Conservation (phyloP, 2,797 vertebrate genomes). For the Gambusia yucatana region DNA sequence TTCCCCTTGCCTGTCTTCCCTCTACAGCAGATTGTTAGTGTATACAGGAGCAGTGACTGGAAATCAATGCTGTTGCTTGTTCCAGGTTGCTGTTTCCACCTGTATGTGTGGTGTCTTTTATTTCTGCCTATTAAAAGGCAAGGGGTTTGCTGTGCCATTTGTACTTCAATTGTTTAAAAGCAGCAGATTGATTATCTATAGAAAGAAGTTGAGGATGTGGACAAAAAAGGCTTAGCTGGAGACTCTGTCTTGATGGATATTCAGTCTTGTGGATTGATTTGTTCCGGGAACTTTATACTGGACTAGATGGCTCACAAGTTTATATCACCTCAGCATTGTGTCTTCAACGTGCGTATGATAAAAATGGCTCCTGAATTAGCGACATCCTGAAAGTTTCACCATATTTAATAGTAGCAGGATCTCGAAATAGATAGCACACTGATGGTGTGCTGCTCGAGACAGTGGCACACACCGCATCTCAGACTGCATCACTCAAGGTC, state of each 20-base stretch:
- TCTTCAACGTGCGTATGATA: no score
- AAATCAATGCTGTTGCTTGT: conserved; percentile 68
- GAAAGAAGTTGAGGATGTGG: conserved; percentile 8
- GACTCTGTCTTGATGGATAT: not conserved
- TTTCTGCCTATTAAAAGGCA: conserved; percentile 32
- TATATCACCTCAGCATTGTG: no score
- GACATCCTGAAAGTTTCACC: not conserved
- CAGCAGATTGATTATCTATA: conserved; percentile 28
- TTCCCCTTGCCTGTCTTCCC: conserved; percentile 11
- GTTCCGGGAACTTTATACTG: not conserved
- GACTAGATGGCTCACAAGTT: not conserved
- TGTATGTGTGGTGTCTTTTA: conserved; percentile 24
- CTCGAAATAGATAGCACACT: not conserved
- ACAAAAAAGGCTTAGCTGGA: not conserved
- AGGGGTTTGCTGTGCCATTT: conserved; percentile 26
- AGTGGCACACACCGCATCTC: conserved; percentile 6
- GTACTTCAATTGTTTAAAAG: conserved; percentile 11
- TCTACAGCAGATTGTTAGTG: conserved; percentile 10
- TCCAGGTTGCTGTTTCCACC: conserved; percentile 40
- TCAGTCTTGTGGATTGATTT: not conserved
- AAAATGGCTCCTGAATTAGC: no score
- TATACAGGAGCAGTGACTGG: conserved; percentile 44
- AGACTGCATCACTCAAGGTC: conserved; percentile 17
- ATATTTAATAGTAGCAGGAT: not conserved
- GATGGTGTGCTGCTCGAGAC: not conserved